Conservation (phyloP, 1,140 invertebrate species). For the Marisa cornuarietis region DNA sequence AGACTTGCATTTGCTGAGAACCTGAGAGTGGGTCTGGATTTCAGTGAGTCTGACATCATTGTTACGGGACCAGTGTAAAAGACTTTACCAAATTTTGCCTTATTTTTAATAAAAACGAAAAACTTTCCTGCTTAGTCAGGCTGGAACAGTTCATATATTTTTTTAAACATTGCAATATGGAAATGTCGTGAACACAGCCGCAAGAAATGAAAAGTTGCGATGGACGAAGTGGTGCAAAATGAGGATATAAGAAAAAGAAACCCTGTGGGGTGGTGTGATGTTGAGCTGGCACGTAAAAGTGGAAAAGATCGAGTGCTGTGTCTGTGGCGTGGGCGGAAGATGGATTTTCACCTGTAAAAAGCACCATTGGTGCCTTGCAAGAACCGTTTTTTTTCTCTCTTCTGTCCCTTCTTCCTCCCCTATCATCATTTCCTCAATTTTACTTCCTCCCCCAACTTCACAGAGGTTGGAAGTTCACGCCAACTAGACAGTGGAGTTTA, state of each 20-base stretch:
- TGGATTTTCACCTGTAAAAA: no score
- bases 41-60: no score
- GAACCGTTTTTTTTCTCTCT: not conserved
- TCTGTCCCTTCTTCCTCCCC: not conserved
- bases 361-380: not conserved
- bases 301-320: not conserved
- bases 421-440: not conserved
- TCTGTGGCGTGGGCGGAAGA: not conserved
- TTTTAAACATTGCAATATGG: no score
- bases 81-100: no score
- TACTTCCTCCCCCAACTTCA: not conserved
- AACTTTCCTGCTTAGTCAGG: no score
- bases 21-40: no score
- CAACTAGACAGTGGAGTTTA: constrained; percentile 9
- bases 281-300: not conserved
- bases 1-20: no score
- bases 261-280: no score
- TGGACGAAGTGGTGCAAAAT: not conserved
- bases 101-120: no score
- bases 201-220: not conserved
- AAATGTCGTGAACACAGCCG: no score
- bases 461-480: not conserved
- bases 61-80: no score
- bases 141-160: no score
- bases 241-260: not conserved